phyloP scores from a whole-genome alignment of 2,888 invertebrate genomes.

The Rapana venosa region DNA sequence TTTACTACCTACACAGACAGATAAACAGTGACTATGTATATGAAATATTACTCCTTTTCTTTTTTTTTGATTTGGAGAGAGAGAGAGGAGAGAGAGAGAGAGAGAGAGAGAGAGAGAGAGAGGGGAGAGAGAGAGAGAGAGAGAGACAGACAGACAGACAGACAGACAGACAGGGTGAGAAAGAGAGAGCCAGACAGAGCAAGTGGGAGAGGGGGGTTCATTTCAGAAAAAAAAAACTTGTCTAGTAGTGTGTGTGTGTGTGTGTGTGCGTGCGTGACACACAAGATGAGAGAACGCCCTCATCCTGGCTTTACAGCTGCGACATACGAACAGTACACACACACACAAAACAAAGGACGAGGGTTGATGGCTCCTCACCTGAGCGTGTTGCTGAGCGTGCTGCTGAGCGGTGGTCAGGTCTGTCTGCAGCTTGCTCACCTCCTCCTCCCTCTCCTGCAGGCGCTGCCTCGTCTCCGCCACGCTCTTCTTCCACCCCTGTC shows the following conservation, averaged over 20 bases:
- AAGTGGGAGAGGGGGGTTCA: background rate
- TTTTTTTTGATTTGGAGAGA: no score
- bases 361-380: no score
- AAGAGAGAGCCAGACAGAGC: background rate
- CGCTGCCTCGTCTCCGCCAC: constrained; percentile 55
- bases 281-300: background rate
- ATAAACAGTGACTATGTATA: no score
- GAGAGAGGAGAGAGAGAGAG: background rate
- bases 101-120: background rate
- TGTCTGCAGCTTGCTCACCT: constrained; percentile 60
- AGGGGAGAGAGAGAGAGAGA: background rate
- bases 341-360: no score
- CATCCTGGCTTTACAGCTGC: no score
- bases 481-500: constrained; percentile 60
- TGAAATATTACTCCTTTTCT: no score
- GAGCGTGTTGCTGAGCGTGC: constrained; percentile 53
- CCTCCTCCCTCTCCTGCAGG: constrained; percentile 55
- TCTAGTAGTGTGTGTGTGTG: no score
- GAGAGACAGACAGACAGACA: background rate
- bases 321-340: background rate
- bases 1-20: no score
- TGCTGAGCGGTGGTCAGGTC: constrained; percentile 58
- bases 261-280: background rate
- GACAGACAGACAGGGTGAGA: background rate
- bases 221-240: no score